Base-by-base conservation (phyloP, 1,140 invertebrate species). In the Nomia melanderi region DNA sequence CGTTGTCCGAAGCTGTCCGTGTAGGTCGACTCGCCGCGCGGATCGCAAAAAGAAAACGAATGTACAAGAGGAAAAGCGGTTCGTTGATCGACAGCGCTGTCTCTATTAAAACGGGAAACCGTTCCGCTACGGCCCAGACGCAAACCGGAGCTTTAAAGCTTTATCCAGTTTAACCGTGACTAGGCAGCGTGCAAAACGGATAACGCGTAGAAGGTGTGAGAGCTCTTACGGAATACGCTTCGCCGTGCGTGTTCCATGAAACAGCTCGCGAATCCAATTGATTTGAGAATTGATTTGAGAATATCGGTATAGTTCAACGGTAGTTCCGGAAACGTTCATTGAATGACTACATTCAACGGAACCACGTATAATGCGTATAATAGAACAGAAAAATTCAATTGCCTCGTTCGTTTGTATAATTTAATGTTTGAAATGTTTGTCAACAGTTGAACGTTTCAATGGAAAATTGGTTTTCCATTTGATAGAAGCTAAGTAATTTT, bases 111-210 rank as follows among this genome's bases (percentile, higher is more conserved):
- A 29, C 56, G 41, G 36, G 69, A 62, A 53, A 72, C 14, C 41
- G 29, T 73, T 47, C 25, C 33, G 29, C 39, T 12, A 36, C 27
- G 54, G 27, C 29, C 57, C 39, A 7, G 39, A 39, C 20, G 31
- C 54, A 76, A 59, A 69, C 54, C 31, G 36, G 39, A 69, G 39
- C 73, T 44, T 47, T 76, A 29, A 62, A 25, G n/a, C 54, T 59
- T 59, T 59, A 25, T 54, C 54, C 47, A 36, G 54, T 59, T 76
- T 59, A 50, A 31, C 25, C 31, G 29, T 39, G 64, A 36, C 39
- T 57, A 47, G 31, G 53, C 72, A 12, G 27, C 14, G 31, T 9
- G 27, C 20, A 57, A 75, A 75, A 64, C 66, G 62, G 62, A 66
- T 66, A 36, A 27, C 31, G 33, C 36, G 25, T 33, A 12, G 50